phyloP scores from a whole-genome alignment of 2,888 invertebrate genomes.

The Eumacrocentrus americanus region DNA sequence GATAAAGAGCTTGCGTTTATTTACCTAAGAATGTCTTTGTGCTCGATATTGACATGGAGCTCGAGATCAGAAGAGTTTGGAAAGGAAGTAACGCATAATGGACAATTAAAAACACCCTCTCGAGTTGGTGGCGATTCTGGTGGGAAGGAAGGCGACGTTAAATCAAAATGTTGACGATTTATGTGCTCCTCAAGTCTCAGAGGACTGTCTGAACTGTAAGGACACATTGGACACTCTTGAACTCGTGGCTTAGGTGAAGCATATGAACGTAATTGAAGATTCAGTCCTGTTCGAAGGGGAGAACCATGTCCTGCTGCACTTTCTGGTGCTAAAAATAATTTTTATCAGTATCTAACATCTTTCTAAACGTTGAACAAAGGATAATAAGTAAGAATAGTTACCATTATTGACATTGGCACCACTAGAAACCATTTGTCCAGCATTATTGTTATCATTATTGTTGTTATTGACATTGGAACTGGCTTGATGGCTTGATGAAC shows the following conservation, averaged over 20 bases:
- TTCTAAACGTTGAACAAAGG: background rate
- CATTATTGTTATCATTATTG: slow-evolving; percentile 58
- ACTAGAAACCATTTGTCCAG: slow-evolving; percentile 28
- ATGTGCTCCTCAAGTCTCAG: slow-evolving; percentile 81
- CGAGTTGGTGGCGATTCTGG: slow-evolving; percentile 55
- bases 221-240: slow-evolving; percentile 77
- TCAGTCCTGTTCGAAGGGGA: slow-evolving; percentile 68
- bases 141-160: slow-evolving; percentile 74
- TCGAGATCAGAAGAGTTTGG: slow-evolving; percentile 79
- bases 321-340: slow-evolving; percentile 50
- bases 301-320: slow-evolving; percentile 71
- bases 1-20: too few relatives aligned
- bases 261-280: slow-evolving; percentile 58
- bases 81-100: slow-evolving; percentile 77
- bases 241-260: slow-evolving; percentile 57
- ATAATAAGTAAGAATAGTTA: background rate
- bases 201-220: slow-evolving; percentile 76
- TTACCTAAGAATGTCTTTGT: slow-evolving; percentile 80
- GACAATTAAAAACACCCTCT: slow-evolving; percentile 71
- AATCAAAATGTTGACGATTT: slow-evolving; percentile 82
- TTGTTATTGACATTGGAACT: slow-evolving; percentile 55
- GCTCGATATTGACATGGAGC: slow-evolving; percentile 84
- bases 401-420: slow-evolving; percentile 16
- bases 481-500: slow-evolving; percentile 1
- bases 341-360: background rate